Conservation (phyloP, 2,797 vertebrate species). For the Manis crassicaudata region DNA sequence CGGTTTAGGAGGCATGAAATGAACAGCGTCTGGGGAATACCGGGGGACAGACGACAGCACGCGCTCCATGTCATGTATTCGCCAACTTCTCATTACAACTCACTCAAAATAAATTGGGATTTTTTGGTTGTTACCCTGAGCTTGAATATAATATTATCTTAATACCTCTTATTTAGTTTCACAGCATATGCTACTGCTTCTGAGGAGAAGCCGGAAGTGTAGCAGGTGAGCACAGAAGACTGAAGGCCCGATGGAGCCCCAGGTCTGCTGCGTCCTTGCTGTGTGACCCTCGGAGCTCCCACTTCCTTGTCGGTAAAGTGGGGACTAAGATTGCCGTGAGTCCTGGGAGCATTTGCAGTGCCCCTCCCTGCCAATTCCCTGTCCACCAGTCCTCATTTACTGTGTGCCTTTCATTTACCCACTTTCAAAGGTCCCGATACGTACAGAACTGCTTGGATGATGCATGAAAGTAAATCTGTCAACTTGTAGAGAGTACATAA, state of each 20-base stretch:
- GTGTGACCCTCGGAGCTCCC: not conserved
- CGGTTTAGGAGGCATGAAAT: conserved; percentile 52
- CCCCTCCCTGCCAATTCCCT: not conserved
- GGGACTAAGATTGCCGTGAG: not conserved
- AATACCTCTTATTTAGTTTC: not conserved
- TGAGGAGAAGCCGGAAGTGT: not conserved
- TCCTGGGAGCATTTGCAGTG: not conserved
- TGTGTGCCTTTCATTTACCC: not conserved
- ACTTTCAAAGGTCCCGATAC: not conserved
- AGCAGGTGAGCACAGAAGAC: not conserved
- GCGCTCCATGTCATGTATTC: conserved; percentile 42
- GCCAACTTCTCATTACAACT: conserved; percentile 31
- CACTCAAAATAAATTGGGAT: not conserved
- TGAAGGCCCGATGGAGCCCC: not conserved
- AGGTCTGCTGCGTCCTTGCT: not conserved
- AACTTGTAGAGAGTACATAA: not conserved
- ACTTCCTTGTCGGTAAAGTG: not conserved
- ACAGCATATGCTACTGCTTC: not conserved
- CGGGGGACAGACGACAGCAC: not conserved
- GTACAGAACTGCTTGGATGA: not conserved
- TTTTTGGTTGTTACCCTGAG: not conserved
- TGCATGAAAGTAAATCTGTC: not conserved
- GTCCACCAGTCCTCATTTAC: not conserved
- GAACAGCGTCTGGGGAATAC: not conserved
- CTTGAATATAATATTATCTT: not conserved